Base-by-base conservation (phyloP, 2,888 invertebrate species). In the Salpingus planirostris region DNA sequence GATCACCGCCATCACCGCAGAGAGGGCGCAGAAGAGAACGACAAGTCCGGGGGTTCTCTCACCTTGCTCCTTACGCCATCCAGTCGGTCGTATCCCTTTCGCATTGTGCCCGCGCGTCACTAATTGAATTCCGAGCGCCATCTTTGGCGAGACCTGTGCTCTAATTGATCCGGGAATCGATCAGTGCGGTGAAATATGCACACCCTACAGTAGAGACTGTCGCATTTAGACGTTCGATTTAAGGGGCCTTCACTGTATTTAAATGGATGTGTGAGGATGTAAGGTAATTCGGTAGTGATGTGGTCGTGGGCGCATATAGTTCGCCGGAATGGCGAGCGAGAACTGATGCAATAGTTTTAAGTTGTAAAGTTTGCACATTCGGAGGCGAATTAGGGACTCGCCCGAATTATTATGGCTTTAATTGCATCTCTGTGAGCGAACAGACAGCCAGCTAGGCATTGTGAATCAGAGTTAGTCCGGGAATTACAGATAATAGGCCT, bases 121-220 rank as follows among this genome's bases (percentile, higher is more conserved):
- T 59, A 59, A 59, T 59, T 56, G 59, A 59, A 59, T 59, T 57
- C 56, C 54, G 43, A 46, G 42, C 49, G 50, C 50, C 54, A 52
- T 52, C 53, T 49, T 43, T 41, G 45, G 49, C 47, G 46, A 11
- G 11, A 26, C 26, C 26, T 26, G 11, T 26, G 13, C 26, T 37
- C 23, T 37, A 40, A 40, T 40, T 33, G 37, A 37, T 33, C 31
- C 30, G 25, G 37, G 29, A 33, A 24, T 24, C 11, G 11, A 12
- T 18, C 18, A 8, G 18, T n/a, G n/a, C n/a, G n/a, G n/a, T n/a
- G n/a, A n/a, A n/a, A n/a, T n/a, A n/a, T n/a, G n/a, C n/a, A n/a
- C n/a, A n/a, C n/a, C n/a, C n/a, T n/a, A n/a, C n/a, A n/a, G n/a
- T n/a, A n/a, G n/a, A n/a, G n/a, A n/a, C n/a, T n/a, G n/a, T n/a